Percentiles rank a stretch among this genome's conserved stretches.
phyloP scores from a whole-genome alignment of 2,888 invertebrate species.

The Spodoptera littoralis region DNA sequence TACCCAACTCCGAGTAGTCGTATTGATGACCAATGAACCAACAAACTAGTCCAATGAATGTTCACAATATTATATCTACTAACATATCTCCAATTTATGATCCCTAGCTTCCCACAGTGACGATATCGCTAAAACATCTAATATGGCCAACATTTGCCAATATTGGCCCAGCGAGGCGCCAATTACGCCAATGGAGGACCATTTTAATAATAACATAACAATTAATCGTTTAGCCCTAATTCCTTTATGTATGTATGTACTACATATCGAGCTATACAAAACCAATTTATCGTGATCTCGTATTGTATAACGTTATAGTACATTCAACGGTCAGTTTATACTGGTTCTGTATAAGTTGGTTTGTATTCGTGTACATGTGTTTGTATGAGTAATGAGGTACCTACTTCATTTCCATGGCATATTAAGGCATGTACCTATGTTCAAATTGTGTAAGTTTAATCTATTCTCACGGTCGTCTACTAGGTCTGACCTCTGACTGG shows the following conservation, averaged over 20 bases:
- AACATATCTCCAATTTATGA: too few species aligned
- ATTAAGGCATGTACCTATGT: slow-evolving; percentile 9
- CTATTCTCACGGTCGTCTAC: too few species aligned
- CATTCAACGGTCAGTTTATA: too few species aligned
- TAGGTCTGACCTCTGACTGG: too few species aligned
- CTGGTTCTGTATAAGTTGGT: neutral
- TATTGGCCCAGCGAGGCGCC: slow-evolving; percentile 46
- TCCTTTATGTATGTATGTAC: neutral
- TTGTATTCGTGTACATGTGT: slow-evolving; percentile 27
- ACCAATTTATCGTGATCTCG: too few species aligned
- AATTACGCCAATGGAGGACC: slow-evolving; percentile 35
- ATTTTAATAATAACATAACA: slow-evolving; percentile 52
- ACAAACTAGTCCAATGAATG: too few species aligned
- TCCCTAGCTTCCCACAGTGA: neutral
- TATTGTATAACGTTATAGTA: too few species aligned
- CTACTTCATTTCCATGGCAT: slow-evolving; percentile 20
- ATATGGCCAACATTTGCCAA: slow-evolving; percentile 33
- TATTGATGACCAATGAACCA: too few species aligned
- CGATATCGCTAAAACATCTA: slow-evolving; percentile 33
- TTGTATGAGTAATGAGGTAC: slow-evolving; percentile 40
- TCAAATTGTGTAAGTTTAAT: too few species aligned
- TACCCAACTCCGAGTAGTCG: too few species aligned
- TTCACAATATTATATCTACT: too few species aligned
- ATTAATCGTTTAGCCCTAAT: slow-evolving; percentile 55
- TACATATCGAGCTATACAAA: too few species aligned